Conservation (phyloP, 2,113 vertebrate genomes). For the Vanacampus margaritifer region DNA sequence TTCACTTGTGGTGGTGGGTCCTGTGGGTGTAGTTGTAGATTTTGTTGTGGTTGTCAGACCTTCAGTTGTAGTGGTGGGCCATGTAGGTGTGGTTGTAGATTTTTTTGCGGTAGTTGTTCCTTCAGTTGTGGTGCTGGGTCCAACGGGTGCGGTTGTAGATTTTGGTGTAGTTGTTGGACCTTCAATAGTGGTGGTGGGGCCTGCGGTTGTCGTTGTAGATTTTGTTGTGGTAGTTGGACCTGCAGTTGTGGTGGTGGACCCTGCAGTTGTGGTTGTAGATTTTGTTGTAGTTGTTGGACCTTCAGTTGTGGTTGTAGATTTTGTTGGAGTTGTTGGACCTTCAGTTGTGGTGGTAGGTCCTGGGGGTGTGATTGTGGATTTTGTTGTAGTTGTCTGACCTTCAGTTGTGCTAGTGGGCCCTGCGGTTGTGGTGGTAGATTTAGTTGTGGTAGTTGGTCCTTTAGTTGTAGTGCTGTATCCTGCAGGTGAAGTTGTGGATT, state of each 20-base stretch:
- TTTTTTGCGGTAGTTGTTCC: background rate
- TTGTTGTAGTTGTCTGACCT: background rate
- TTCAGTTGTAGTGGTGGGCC: background rate
- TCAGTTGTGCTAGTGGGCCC: background rate
- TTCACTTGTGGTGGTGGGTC: background rate
- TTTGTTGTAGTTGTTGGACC: background rate
- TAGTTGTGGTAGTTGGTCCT: background rate
- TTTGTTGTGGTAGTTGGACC: background rate
- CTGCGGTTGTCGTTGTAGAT: background rate
- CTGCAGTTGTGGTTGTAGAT: conserved; percentile 3
- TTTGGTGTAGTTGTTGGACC: background rate
- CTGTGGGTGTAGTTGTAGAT: background rate
- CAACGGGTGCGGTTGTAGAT: background rate
- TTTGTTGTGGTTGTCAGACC: background rate
- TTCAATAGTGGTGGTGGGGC: background rate
- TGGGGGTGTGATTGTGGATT: background rate
- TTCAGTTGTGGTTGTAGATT: background rate
- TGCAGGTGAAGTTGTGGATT: background rate
- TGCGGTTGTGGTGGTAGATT: background rate
- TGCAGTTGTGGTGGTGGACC: background rate
- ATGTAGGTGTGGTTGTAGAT: background rate
- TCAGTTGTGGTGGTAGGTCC: background rate
- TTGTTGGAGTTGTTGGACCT: background rate
- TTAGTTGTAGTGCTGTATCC: background rate
- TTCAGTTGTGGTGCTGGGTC: background rate